These are phyloP conservation scores for Cetoscarus ocellatus DNA, from an alignment of 2,797 vertebrate species.

Conservation along the genomic window DNA sequence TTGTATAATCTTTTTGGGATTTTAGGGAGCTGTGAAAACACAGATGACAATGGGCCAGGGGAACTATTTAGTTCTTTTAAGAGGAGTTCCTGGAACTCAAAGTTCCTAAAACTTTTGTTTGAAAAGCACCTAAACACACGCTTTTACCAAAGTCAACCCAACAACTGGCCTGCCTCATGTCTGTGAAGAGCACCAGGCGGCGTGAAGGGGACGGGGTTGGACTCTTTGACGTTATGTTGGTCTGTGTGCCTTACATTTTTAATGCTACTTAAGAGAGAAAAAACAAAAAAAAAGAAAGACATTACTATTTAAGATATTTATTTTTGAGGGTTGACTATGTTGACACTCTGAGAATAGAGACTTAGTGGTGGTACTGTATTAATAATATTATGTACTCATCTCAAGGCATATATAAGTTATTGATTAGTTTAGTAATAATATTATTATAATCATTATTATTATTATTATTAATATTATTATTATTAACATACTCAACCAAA, in stretches of 20 bases:
- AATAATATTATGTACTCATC: slow-evolving; percentile 98
- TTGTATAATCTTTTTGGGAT: too few relatives aligned
- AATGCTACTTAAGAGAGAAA: slow-evolving; percentile 91
- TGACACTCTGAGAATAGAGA: slow-evolving; percentile 93
- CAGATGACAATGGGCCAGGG: too few relatives aligned
- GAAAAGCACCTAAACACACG: background rate
- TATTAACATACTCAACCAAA: slow-evolving; percentile 98
- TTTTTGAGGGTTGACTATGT: slow-evolving; percentile 97
- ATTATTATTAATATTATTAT: slow-evolving; percentile 91
- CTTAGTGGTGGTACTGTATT: slow-evolving; percentile 98
- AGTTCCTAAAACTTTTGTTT: too few relatives aligned
- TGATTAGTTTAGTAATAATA: slow-evolving; percentile 96
- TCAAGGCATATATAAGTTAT: slow-evolving; percentile 99
- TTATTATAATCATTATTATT: slow-evolving; percentile 82
- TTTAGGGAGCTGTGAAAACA: too few relatives aligned
- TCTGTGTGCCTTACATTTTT: slow-evolving; percentile 97
- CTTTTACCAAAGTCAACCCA: slow-evolving; percentile 64
- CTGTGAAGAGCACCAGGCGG: slow-evolving; percentile 80
- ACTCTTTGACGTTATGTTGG: slow-evolving; percentile 84
- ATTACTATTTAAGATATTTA: slow-evolving; percentile 94
- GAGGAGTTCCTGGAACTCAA: too few relatives aligned
- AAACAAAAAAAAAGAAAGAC: slow-evolving; percentile 69
- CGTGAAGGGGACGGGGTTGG: slow-evolving; percentile 49
- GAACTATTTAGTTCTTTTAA: too few relatives aligned
- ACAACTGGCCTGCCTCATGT: slow-evolving; percentile 73